phyloP scores from a whole-genome alignment of 2,797 vertebrate genomes.

The Rhinoraja longicauda region DNA sequence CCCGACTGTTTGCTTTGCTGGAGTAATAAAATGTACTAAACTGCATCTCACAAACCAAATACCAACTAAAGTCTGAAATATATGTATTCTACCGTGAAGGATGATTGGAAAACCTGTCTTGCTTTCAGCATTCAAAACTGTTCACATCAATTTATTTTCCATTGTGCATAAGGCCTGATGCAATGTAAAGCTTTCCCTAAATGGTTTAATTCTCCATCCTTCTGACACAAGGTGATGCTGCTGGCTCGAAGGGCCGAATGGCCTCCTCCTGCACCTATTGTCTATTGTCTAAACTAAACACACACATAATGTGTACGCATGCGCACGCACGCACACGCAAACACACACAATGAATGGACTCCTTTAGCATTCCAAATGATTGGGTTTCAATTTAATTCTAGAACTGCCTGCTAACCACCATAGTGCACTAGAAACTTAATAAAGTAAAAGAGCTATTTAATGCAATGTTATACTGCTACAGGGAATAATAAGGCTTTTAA shows the following conservation, averaged over 20 bases:
- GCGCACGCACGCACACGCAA: no score
- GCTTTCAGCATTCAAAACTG: not conserved
- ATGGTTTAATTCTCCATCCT: not conserved
- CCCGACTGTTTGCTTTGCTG: no score
- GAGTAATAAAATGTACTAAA: not conserved
- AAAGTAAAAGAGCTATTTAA: conserved; percentile 25
- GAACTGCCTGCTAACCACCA: not conserved
- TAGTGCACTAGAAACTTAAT: not conserved
- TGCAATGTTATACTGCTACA: conserved; percentile 13
- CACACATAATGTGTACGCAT: no score
- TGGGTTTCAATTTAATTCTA: not conserved
- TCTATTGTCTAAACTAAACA: not conserved
- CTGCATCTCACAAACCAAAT: not conserved
- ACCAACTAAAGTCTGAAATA: not conserved
- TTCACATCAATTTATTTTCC: not conserved
- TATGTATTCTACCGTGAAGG: not conserved
- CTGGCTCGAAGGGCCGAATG: no score
- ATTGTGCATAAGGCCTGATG: not conserved
- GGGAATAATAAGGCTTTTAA: conserved; percentile 30
- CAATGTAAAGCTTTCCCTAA: not conserved
- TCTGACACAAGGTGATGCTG: not conserved
- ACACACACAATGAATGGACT: not conserved
- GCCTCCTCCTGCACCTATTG: no score
- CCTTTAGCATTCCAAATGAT: not conserved
- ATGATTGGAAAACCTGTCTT: not conserved